Percentiles rank a stretch among this genome's conserved stretches.
These are phyloP conservation scores for Carettochelys insculpta DNA, from an alignment of 2,113 vertebrate genomes.

Conservation along the genomic window DNA sequence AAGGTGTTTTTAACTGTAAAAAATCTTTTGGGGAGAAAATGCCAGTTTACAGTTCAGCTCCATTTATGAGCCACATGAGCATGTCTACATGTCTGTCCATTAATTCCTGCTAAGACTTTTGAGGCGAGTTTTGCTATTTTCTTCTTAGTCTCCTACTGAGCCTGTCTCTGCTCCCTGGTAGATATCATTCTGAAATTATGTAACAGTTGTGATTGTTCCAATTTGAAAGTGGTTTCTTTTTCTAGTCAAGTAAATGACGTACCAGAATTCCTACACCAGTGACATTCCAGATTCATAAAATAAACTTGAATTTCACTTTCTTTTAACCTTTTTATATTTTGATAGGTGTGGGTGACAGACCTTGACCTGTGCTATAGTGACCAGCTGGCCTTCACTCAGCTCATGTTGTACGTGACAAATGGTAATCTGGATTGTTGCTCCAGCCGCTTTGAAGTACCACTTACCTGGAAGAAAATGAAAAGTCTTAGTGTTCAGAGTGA, in stretches of 20 bases:
- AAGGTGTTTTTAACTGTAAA: not conserved
- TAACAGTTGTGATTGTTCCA: not conserved
- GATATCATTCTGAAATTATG: not conserved
- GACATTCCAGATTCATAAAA: not conserved
- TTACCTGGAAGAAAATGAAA: constrained; percentile 30
- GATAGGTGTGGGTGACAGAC: constrained; percentile 90
- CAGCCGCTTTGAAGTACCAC: constrained; percentile 74
- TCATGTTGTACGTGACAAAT: constrained; percentile 84
- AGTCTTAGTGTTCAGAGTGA: not conserved
- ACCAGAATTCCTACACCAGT: not conserved
- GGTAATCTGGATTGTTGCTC: constrained; percentile 81
- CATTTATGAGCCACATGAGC: not conserved
- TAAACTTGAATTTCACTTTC: fast-evolving
- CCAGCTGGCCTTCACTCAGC: constrained; percentile 90
- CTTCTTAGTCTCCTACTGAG: not conserved
- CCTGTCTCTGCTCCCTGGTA: not conserved
- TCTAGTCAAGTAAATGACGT: not conserved
- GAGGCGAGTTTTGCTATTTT: not conserved
- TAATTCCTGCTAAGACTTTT: not conserved
- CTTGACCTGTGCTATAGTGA: constrained; percentile 89
- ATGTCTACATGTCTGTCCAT: not conserved
- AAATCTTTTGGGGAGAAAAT: constrained; percentile 16
- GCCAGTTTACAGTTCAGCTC: not conserved
- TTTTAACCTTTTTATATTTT: not conserved
- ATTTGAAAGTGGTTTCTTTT: not conserved